Percentiles rank a stretch among this genome's conserved stretches.
Conservation (phyloP, 2,113 vertebrate species). For the Mesocricetus auratus region DNA sequence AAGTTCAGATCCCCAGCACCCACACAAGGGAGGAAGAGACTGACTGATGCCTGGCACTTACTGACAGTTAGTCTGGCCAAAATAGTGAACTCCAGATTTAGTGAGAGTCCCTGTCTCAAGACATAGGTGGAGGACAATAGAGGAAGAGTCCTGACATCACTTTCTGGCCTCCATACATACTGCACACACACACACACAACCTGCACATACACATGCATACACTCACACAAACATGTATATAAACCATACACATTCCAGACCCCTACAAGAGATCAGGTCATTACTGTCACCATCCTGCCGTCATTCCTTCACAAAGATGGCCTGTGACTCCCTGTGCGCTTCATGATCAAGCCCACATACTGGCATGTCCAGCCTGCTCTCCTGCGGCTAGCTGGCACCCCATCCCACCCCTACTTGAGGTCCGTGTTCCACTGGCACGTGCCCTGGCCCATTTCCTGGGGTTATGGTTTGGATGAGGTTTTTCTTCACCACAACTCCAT, state of each 20-base stretch:
- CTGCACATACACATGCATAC: not conserved
- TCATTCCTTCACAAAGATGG: not conserved
- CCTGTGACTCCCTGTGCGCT: not conserved
- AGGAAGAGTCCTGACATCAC: no score
- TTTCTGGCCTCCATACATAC: not conserved
- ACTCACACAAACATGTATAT: not conserved
- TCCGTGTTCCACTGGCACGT: not conserved
- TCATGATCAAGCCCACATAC: not conserved
- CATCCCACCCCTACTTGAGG: not conserved
- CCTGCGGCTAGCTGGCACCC: not conserved
- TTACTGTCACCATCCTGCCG: not conserved
- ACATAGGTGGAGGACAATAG: not conserved
- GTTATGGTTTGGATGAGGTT: not conserved
- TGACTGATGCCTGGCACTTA: not conserved
- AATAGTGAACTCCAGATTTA: not conserved
- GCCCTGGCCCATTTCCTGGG: not conserved
- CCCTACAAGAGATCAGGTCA: not conserved
- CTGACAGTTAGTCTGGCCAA: not conserved
- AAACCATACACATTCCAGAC: not conserved
- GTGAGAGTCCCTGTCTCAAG: not conserved
- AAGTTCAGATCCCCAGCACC: not conserved
- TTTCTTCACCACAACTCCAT: not conserved
- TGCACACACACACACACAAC: not conserved
- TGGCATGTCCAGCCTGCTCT: not conserved
- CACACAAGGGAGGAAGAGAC: not conserved